Evolutionary conservation across 92 coral and sea anemone genomes (phyloP).

Genomic region (Actinernus sp.): DNA sequence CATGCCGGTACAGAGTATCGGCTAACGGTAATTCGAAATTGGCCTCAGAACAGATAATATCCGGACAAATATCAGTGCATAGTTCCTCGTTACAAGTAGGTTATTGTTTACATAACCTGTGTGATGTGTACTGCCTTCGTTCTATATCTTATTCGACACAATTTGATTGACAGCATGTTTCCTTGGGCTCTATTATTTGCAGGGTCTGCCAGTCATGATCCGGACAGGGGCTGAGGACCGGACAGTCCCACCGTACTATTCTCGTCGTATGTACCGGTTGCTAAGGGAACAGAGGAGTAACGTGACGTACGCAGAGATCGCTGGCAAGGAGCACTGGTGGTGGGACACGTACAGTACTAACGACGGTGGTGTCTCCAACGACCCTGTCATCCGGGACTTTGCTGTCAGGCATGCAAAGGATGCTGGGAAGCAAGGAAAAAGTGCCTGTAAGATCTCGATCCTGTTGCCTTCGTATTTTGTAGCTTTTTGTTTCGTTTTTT

Average conservation of each 20-base stretch:
- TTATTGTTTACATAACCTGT: no score
- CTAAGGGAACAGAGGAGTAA: constrained; percentile 85
- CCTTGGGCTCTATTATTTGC: no score
- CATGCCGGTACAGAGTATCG: no score
- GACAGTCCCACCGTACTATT: constrained; percentile 91
- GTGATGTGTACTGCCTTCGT: no score
- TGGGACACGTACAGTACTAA: constrained; percentile 93
- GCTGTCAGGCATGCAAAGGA: constrained; percentile 71
- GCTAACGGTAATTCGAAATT: no score
- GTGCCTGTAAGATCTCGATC: constrained; percentile 3
- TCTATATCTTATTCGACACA: no score
- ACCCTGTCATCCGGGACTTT: constrained; percentile 90
- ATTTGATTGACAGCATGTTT: no score
- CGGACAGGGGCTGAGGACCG: constrained; percentile 88
- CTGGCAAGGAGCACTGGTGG: constrained; percentile 98
- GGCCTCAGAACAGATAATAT: no score
- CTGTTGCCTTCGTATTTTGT: not conserved
- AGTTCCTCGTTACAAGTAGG: no score
- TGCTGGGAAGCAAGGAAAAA: constrained; percentile 15
- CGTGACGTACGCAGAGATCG: constrained; percentile 87
- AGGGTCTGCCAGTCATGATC: constrained; percentile 95
- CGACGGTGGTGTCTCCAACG: constrained; percentile 98
- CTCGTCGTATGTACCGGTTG: constrained; percentile 95
- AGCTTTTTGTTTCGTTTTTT: not conserved
- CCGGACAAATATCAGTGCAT: no score